Conservation (phyloP, 37 sponge, comb jelly and placozoan genomes). For the Beroe forskalii region DNA sequence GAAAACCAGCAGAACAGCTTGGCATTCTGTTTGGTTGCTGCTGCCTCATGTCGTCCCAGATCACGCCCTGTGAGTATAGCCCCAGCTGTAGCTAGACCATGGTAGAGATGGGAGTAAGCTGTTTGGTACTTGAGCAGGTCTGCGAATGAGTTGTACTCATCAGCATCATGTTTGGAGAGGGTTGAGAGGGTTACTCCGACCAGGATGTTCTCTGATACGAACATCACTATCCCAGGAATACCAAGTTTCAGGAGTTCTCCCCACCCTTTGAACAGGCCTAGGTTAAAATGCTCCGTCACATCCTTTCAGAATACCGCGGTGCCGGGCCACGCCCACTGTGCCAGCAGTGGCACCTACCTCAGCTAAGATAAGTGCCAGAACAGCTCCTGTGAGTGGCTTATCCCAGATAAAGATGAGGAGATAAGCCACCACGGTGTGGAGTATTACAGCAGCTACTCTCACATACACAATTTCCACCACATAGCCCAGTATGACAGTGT, state of each 20-base stretch:
- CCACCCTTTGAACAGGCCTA: constrained; percentile 14
- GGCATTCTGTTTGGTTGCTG: neutral
- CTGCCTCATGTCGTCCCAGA: neutral
- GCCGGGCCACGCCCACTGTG: neutral
- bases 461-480: neutral
- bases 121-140: constrained; percentile 19
- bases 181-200: neutral
- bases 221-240: constrained; percentile 7
- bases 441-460: neutral
- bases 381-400: neutral
- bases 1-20: constrained; percentile 18
- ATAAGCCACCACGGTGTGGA: neutral
- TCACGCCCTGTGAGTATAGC: constrained; percentile 9
- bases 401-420: neutral
- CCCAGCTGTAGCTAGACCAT: constrained; percentile 36
- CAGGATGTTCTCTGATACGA: constrained; percentile 9
- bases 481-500: constrained; percentile 33
- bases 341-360: neutral
- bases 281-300: neutral
- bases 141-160: constrained; percentile 9
- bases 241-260: constrained; percentile 2
- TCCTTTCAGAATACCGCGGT: neutral
- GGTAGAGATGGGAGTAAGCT: constrained; percentile 42
- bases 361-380: neutral
- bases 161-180: neutral